Evolutionary conservation across 2,888 invertebrate species (phyloP).

Genomic region (Euplexia lucipara): DNA sequence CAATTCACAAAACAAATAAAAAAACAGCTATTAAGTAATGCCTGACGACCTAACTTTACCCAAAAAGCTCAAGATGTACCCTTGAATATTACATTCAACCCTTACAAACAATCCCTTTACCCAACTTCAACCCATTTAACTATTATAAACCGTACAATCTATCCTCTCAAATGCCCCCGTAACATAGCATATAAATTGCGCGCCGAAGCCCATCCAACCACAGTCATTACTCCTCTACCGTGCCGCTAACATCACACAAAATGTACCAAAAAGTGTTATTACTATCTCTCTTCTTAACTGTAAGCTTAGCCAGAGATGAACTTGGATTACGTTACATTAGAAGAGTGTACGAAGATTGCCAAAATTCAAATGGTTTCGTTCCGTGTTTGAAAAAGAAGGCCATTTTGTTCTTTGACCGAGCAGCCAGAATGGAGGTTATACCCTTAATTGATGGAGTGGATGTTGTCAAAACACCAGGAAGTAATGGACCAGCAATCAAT

Average conservation of each 20-base stretch:
- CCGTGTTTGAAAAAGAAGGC: constrained; percentile 96
- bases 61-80: neutral
- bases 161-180: constrained; percentile 57
- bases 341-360: constrained; percentile 95
- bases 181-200: constrained; percentile 82
- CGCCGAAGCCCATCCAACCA: constrained; percentile 74
- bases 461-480: constrained; percentile 90
- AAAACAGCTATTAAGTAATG: neutral
- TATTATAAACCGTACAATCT: constrained; percentile 25
- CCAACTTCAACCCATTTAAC: constrained; percentile 24
- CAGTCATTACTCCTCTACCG: constrained; percentile 90
- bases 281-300: constrained; percentile 70
- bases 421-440: constrained; percentile 93
- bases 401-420: constrained; percentile 94
- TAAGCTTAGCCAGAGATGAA: constrained; percentile 75
- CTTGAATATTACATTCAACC: neutral
- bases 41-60: neutral
- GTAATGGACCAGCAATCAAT: constrained; percentile 86
- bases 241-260: constrained; percentile 75
- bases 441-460: constrained; percentile 92
- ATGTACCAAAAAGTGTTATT: constrained; percentile 81
- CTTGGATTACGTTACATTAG: constrained; percentile 92
- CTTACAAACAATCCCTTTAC: constrained; percentile 17
- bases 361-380: constrained; percentile 92
- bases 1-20: neutral